Evolutionary conservation across 2,888 invertebrate genomes (phyloP).

Genomic region (Tethea ocularis): DNA sequence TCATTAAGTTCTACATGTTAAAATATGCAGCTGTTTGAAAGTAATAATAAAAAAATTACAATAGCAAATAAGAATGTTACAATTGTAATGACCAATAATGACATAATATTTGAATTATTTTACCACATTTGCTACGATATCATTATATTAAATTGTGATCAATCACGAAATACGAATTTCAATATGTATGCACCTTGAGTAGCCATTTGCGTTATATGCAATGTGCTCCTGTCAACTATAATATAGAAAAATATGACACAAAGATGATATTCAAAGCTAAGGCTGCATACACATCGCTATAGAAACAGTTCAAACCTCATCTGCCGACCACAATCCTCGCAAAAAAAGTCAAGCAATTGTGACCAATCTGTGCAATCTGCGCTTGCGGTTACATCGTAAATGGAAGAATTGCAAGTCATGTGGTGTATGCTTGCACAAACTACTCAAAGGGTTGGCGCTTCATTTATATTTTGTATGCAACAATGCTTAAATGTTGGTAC

Average conservation of each 20-base stretch:
- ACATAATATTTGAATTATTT: slow-evolving; percentile 1
- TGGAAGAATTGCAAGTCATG: slow-evolving; percentile 61
- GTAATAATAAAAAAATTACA: background rate
- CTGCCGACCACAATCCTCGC: slow-evolving; percentile 43
- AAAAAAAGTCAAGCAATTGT: slow-evolving; percentile 46
- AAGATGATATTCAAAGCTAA: slow-evolving; percentile 23
- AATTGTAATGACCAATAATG: background rate
- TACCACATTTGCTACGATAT: background rate
- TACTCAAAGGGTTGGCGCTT: slow-evolving; percentile 48
- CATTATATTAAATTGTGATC: slow-evolving; percentile 37
- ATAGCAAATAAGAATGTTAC: background rate
- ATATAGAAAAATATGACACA: slow-evolving; percentile 41
- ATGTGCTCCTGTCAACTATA: slow-evolving; percentile 64
- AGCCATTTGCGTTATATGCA: slow-evolving; percentile 45
- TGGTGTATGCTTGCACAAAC: slow-evolving; percentile 63
- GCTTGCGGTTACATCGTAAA: slow-evolving; percentile 60
- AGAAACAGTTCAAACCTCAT: slow-evolving; percentile 41
- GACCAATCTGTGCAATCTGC: slow-evolving; percentile 66
- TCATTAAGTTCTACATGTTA: background rate
- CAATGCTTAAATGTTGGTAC: slow-evolving; percentile 7
- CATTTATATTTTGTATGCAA: slow-evolving; percentile 11
- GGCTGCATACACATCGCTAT: slow-evolving; percentile 19
- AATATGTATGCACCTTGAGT: slow-evolving; percentile 27
- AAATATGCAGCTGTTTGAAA: background rate
- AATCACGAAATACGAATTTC: slow-evolving; percentile 40